Percentiles rank a stretch among this genome's conserved stretches.
Conservation (phyloP, 2,888 invertebrate species). For the Ophion ventricosus region DNA sequence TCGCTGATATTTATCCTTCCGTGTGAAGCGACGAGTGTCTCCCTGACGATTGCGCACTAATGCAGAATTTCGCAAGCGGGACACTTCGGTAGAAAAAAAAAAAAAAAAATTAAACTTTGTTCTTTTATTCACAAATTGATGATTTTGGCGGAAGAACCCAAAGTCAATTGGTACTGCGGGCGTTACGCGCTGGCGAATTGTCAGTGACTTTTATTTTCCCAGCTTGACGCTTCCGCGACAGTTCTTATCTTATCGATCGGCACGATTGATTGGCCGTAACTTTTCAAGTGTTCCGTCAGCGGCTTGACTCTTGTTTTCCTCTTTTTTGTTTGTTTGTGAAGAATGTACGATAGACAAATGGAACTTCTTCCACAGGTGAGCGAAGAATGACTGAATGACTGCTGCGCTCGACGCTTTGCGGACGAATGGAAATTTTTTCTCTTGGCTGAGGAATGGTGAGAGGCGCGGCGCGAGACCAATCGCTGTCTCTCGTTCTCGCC, state of each 20-base stretch:
- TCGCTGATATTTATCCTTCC: not conserved
- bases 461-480: not conserved
- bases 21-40: not conserved
- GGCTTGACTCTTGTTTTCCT: not conserved
- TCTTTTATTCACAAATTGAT: not conserved
- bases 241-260: not conserved
- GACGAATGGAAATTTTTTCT: slow-evolving; percentile 28
- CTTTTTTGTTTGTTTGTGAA: not conserved
- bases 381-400: not conserved
- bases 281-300: not conserved
- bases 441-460: slow-evolving; percentile 15
- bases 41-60: not conserved
- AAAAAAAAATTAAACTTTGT: too few species aligned
- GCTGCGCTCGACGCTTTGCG: slow-evolving; percentile 17
- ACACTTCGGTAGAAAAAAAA: not conserved
- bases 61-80: too few species aligned
- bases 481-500: too few species aligned
- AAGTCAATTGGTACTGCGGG: not conserved
- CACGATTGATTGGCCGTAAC: not conserved
- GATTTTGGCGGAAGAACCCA: not conserved
- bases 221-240: not conserved
- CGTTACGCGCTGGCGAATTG: not conserved
- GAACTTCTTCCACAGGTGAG: not conserved
- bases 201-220: not conserved
- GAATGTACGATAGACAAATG: not conserved